Evolutionary conservation across 2,888 invertebrate genomes (phyloP), one percentile per base, ranked within the genome.

Genomic region (Disparrhopalites patrizii): DNA sequence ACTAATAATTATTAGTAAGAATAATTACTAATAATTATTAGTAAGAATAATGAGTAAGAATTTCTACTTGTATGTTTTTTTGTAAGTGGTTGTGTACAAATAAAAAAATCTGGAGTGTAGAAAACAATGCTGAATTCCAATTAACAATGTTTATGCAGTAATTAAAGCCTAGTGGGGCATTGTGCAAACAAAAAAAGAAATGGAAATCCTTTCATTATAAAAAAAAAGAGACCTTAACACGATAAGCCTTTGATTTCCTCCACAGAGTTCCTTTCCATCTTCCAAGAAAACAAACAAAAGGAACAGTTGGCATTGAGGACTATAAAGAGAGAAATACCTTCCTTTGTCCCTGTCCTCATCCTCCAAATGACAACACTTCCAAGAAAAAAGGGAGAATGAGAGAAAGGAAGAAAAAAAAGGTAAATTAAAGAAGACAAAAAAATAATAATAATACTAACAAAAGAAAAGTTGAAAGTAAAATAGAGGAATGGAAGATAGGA

Each of bases 191-290:
- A 36, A 36, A 36, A 18, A n/a, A 18, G 47, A 47, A 10, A 47
- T 8, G 18, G 5, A 15, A n/a, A n/a, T n/a, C n/a, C n/a, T n/a
- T n/a, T n/a, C n/a, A 8, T 20, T 40, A 40, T n/a, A 20, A 8
- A 3, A 18, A 40, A 40, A 40, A 40, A 40, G 20, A 40, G n/a
- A n/a, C n/a, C n/a, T n/a, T n/a, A n/a, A n/a, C n/a, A 20, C 3
- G n/a, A n/a, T 40, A 40, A 18, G 28, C 25, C 52, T 25, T 27
- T 52, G 54, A n/a, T 31, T 54, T 52, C 40, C 40, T n/a, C n/a
- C n/a, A n/a, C n/a, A n/a, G n/a, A n/a, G n/a, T 54, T 28, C 7
- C n/a, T 28, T 31, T 20, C 10, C 30, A n/a, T n/a, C 2, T 28
- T 54, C 54, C 13, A 51, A 25, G 20, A 5, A 23, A 51, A 20